Conservation (phyloP, 1,140 invertebrate species). For the Hylaeus volcanicus region DNA sequence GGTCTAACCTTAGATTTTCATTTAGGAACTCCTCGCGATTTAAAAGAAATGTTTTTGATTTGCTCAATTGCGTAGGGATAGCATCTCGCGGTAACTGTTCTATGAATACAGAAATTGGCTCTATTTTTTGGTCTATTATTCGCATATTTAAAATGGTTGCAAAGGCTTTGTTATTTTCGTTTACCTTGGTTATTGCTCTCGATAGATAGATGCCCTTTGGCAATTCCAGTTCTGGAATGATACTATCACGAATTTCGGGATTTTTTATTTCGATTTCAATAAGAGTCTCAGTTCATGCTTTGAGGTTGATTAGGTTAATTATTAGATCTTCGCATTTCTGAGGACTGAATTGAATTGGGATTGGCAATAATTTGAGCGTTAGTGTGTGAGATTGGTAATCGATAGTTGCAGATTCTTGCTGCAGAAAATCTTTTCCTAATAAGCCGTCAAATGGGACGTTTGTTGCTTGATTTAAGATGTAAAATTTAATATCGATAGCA, state of each 20-base stretch:
- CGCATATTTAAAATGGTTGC: conserved; percentile 1
- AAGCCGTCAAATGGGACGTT: too few relatives aligned
- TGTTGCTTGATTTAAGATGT: too few relatives aligned
- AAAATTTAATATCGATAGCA: background rate
- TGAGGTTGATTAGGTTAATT: background rate
- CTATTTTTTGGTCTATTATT: background rate
- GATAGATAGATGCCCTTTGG: background rate
- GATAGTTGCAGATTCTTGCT: background rate
- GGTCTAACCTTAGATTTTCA: background rate
- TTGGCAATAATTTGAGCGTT: background rate
- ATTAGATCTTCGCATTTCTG: background rate
- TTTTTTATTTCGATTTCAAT: conserved; percentile 8
- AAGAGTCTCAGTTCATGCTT: background rate
- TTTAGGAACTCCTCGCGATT: background rate
- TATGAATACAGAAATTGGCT: background rate
- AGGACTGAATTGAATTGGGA: background rate
- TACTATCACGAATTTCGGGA: background rate
- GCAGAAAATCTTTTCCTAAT: conserved; percentile 12
- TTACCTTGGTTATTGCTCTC: background rate
- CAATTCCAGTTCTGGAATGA: background rate
- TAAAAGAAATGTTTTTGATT: background rate
- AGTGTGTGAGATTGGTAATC: background rate
- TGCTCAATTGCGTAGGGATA: background rate
- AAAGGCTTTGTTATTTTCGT: background rate
- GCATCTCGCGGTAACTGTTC: background rate